A percentile compares a stretch with the other conserved stretches of the same genome.
These are phyloP conservation scores for Clarias fuscus DNA, from an alignment of 2,797 vertebrate genomes.

Conservation along the genomic window DNA sequence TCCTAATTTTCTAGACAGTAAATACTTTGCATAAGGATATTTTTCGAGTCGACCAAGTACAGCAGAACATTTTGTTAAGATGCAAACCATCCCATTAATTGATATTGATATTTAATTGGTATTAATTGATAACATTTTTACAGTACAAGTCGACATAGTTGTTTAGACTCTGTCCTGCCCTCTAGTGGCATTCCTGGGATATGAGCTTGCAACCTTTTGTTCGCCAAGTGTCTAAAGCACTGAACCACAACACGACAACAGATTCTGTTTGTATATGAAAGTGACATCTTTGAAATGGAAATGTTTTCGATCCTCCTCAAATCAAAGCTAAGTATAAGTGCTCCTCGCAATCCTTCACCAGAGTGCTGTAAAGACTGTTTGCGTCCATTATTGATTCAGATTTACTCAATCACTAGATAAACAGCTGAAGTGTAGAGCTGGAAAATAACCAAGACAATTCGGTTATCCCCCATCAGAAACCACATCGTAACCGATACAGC, in stretches of 20 bases:
- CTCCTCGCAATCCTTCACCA: neutral
- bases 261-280: neutral
- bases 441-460: constrained; percentile 34
- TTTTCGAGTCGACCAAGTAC: neutral
- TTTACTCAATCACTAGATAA: constrained; percentile 17
- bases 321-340: neutral
- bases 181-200: neutral
- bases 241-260: neutral
- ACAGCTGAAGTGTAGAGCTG: constrained; percentile 32
- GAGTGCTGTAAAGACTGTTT: neutral
- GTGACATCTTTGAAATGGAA: neutral
- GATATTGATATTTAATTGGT: neutral
- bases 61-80: neutral
- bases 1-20: neutral
- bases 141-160: neutral
- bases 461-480: constrained; percentile 33
- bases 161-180: neutral
- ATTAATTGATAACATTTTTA: neutral
- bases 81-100: neutral
- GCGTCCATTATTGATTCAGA: constrained; percentile 5
- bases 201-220: neutral
- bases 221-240: neutral
- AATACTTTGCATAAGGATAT: neutral
- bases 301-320: neutral
- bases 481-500: constrained; percentile 37